Conservation (phyloP, 1,140 invertebrate species). For the Drosophila gunungcola region DNA sequence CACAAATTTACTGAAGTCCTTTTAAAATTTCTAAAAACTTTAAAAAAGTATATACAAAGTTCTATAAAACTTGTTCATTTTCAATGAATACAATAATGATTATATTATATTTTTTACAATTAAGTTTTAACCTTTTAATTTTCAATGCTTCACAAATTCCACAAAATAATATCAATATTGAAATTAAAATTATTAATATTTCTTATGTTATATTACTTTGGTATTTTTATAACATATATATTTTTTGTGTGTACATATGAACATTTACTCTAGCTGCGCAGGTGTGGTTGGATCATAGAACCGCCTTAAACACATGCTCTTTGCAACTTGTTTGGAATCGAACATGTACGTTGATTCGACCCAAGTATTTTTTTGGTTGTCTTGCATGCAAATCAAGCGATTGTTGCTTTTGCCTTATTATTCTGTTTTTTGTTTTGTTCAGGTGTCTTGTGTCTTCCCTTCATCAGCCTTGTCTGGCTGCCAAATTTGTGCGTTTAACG, state of each 20-base stretch:
- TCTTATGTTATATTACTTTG: too few relatives aligned
- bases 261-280: constrained; percentile 1
- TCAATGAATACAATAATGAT: too few relatives aligned
- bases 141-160: too few relatives aligned
- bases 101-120: too few relatives aligned
- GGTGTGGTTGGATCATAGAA: background rate
- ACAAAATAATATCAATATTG: too few relatives aligned
- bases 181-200: too few relatives aligned
- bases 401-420: constrained; percentile 31
- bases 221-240: too few relatives aligned
- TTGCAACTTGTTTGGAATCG: constrained; percentile 38
- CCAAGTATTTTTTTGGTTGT: constrained; percentile 13
- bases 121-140: too few relatives aligned
- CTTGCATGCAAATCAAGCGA: constrained; percentile 39
- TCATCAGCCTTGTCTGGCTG: constrained; percentile 25
- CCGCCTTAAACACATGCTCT: constrained; percentile 1
- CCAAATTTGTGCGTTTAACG: constrained; percentile 58
- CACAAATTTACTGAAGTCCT: too few relatives aligned
- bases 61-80: too few relatives aligned
- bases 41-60: too few relatives aligned
- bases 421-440: constrained; percentile 14
- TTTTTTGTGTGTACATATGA: background rate
- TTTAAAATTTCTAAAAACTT: background rate
- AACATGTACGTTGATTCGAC: constrained; percentile 12
- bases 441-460: constrained; percentile 10